Evolutionary conservation across 2,888 invertebrate genomes (phyloP).

Genomic region (Tetropium fuscum): DNA sequence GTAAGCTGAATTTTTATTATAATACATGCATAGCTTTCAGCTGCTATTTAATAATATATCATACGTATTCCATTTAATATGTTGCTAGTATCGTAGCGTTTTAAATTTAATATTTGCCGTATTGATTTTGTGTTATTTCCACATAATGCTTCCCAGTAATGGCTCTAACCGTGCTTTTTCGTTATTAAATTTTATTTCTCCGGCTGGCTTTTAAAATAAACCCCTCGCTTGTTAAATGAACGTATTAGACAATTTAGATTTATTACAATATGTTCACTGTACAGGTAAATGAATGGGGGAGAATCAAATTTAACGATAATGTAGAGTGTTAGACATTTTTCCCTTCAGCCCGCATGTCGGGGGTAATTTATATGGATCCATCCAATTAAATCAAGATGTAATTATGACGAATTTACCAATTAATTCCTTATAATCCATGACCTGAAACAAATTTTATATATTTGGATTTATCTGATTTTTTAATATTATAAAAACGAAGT

Average conservation of each 20-base stretch:
- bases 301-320: too few species aligned
- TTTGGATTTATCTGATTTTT: too few species aligned
- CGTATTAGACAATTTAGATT: conserved; percentile 6
- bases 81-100: conserved; percentile 28
- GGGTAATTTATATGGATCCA: too few species aligned
- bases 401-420: too few species aligned
- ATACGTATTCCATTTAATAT: conserved; percentile 28
- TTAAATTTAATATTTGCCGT: conserved; percentile 35
- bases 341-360: too few species aligned
- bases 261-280: not conserved
- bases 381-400: too few species aligned
- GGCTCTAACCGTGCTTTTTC: conserved; percentile 27
- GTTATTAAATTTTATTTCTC: conserved; percentile 28
- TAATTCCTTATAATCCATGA: too few species aligned
- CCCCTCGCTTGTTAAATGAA: not conserved
- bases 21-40: conserved; percentile 17
- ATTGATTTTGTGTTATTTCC: conserved; percentile 38
- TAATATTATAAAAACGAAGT: too few species aligned
- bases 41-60: conserved; percentile 26
- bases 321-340: too few species aligned
- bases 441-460: too few species aligned
- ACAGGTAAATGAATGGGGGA: too few species aligned
- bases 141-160: conserved; percentile 34
- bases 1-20: not conserved
- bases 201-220: conserved; percentile 23